Evolutionary conservation across 1,140 invertebrate species (phyloP), one percentile per base, ranked within the genome.

Genomic region (Macrocentrus cingulum): DNA sequence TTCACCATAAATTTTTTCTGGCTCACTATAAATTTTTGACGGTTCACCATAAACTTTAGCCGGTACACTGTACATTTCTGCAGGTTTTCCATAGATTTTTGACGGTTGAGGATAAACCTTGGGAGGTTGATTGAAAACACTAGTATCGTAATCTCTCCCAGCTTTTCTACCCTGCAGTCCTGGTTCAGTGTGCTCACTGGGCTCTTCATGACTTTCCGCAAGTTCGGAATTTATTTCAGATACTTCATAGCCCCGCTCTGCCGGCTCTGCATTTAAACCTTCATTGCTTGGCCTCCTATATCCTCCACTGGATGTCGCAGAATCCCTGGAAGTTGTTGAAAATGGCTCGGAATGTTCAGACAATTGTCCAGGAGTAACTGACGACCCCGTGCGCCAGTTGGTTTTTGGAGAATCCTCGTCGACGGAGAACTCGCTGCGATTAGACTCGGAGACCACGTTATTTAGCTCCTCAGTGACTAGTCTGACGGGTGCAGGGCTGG

Each of bases 361-460:
- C 61, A 32, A 49, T 56, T 2, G 74, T 36, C 63, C 63, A 1
- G 68, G 60, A 3, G 75, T 76, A 9, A 71, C 61, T 0, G 64
- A 62, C 2, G 56, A 64, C 3, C 64, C 63, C 1, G 74, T 62
- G 7, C 68, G 72, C 64, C 77, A 75, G 15, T 70, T 78, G 1
- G 75, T 82, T 34, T 73, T 80, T 0, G 81, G 79, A 15, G 75
- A 70, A 1, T 69, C 76, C 63, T 85, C 84, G 39, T 84, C 83
- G 0, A 85, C 79, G 8, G 73, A 80, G 56, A 85, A 82, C 46
- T 83, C 81, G 57, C 79, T 82, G 61, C 80, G 76, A 53, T 82
- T 83, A 0, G 80, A 77, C 50, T 82, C 81, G 0, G 82, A 81
- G 0, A 82, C 76, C 22, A 83, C 76, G 34, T 80, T 83, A 57